Evolutionary conservation across 2,888 invertebrate genomes (phyloP).

Genomic region (Callinectes sapidus): DNA sequence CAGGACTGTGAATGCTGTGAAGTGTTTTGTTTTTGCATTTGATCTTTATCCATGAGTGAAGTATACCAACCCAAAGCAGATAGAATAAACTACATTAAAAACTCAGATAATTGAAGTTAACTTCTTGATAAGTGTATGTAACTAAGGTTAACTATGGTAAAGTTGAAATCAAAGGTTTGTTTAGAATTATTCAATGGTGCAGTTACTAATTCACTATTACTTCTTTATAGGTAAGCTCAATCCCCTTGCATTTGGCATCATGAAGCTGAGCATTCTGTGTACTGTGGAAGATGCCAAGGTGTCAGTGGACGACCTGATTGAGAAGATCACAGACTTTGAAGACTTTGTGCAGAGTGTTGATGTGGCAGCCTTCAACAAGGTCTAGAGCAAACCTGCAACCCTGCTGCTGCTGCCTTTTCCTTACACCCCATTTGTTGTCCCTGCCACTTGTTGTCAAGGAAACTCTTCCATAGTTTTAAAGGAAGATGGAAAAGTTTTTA

Average conservation of each 20-base stretch:
- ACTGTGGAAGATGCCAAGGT: conserved; percentile 98
- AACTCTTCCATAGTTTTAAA: conserved; percentile 35
- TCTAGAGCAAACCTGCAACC: conserved; percentile 79
- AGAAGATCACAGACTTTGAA: conserved; percentile 92
- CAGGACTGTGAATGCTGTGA: no score
- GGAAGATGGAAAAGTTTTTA: not conserved
- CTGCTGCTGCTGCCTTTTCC: conserved; percentile 25
- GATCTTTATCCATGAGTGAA: no score
- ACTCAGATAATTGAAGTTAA: not conserved
- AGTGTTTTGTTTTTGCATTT: no score
- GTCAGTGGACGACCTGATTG: conserved; percentile 89
- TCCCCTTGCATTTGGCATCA: conserved; percentile 96
- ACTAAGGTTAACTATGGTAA: not conserved
- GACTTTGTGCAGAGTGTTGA: conserved; percentile 97
- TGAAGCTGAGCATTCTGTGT: conserved; percentile 95
- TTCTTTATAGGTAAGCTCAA: conserved; percentile 86
- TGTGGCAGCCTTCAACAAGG: conserved; percentile 98
- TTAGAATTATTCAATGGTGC: not conserved
- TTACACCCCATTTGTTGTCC: not conserved
- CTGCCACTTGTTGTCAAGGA: conserved; percentile 21
- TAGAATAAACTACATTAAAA: not conserved
- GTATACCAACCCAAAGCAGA: no score
- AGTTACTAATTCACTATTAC: not conserved
- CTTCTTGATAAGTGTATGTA: not conserved
- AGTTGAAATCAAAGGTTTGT: not conserved